Evolutionary conservation across 2,888 invertebrate species (phyloP).

Genomic region (Mythimna albipuncta): DNA sequence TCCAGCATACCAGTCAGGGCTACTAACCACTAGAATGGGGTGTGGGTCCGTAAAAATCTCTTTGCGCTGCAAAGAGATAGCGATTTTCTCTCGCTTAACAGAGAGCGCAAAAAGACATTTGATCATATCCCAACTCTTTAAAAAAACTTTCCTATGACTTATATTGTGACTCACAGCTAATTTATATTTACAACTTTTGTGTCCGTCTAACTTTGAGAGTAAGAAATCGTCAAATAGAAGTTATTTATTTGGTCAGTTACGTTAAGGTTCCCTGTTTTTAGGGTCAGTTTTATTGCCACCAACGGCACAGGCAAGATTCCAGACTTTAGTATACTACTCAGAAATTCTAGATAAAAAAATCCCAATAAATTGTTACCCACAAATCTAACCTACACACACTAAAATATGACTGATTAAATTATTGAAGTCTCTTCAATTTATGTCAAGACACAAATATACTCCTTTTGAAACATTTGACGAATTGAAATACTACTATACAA

Average conservation of each 20-base stretch:
- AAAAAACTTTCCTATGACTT: too few relatives aligned
- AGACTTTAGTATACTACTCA: not conserved
- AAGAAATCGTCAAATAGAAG: too few relatives aligned
- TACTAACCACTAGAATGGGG: too few relatives aligned
- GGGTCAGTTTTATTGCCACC: not conserved
- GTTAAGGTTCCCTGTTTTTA: not conserved
- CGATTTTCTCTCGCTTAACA: too few relatives aligned
- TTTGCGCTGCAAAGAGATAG: too few relatives aligned
- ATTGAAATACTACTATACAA: slow-evolving; percentile 21
- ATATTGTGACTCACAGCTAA: too few relatives aligned
- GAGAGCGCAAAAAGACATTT: too few relatives aligned
- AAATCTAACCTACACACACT: not conserved
- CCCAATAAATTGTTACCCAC: not conserved
- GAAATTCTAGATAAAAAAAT: not conserved
- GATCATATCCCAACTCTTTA: too few relatives aligned
- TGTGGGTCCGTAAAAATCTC: too few relatives aligned
- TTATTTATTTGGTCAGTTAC: not conserved
- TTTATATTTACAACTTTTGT: too few relatives aligned
- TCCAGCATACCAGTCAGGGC: too few relatives aligned
- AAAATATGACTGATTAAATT: not conserved
- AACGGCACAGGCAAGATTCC: not conserved
- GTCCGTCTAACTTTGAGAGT: too few relatives aligned
- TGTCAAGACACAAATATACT: not conserved
- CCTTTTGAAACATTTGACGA: not conserved
- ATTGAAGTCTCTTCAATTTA: not conserved